phyloP scores from a whole-genome alignment of 2,888 invertebrate species.

The Sinelater perroti region DNA sequence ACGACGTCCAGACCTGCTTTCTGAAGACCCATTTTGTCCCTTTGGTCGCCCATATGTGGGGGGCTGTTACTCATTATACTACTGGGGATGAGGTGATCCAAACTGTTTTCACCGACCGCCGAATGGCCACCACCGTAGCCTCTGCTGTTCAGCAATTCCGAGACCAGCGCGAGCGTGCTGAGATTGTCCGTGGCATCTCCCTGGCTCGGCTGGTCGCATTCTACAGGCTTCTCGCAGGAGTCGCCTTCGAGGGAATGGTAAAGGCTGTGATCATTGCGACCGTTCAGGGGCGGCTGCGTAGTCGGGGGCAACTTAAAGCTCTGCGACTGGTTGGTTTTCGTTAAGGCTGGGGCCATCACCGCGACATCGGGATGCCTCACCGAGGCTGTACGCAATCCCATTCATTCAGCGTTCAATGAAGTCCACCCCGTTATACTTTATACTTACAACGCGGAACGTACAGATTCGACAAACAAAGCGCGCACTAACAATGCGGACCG shows the following conservation, averaged over 20 bases:
- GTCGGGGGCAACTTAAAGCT: slow-evolving; percentile 60
- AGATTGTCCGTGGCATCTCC: slow-evolving; percentile 48
- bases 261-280: slow-evolving; percentile 28
- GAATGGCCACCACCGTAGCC: slow-evolving; percentile 43
- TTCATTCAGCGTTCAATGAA: slow-evolving; percentile 60
- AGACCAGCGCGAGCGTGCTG: slow-evolving; percentile 50
- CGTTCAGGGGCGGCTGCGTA: slow-evolving; percentile 49
- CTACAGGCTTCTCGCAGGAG: slow-evolving; percentile 23
- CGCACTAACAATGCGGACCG: slow-evolving; percentile 11
- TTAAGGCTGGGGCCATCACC: slow-evolving; percentile 95
- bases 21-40: slow-evolving; percentile 61
- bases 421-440: slow-evolving; percentile 36
- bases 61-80: slow-evolving; percentile 64
- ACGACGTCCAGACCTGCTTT: slow-evolving; percentile 68
- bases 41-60: slow-evolving; percentile 67
- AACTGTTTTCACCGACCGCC: slow-evolving; percentile 52
- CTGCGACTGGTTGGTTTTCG: slow-evolving; percentile 71
- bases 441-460: too few species aligned
- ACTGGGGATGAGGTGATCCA: slow-evolving; percentile 36
- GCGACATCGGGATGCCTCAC: slow-evolving; percentile 70
- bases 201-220: slow-evolving; percentile 27
- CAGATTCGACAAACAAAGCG: slow-evolving; percentile 20
- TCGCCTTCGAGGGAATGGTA: slow-evolving; percentile 31
- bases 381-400: slow-evolving; percentile 64
- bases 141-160: slow-evolving; percentile 49